Evolutionary conservation across 2,797 vertebrate genomes (phyloP).

Genomic region (Schizopygopsis malacanthus): DNA sequence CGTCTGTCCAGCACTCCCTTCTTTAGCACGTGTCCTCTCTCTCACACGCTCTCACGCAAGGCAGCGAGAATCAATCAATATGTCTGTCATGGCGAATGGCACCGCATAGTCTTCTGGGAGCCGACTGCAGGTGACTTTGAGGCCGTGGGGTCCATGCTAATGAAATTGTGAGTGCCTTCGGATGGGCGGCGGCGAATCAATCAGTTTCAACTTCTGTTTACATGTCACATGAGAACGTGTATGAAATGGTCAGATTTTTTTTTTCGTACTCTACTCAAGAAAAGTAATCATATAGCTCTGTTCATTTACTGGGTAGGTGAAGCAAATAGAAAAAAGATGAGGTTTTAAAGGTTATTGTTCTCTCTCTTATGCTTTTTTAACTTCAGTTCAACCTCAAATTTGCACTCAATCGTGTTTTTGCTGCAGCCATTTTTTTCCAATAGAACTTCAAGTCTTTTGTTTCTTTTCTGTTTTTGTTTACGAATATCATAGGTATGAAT

Average conservation of each 20-base stretch:
- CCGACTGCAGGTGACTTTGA: constrained; percentile 62
- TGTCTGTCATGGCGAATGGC: constrained; percentile 53
- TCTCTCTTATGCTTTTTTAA: neutral
- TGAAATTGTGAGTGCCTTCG: constrained; percentile 64
- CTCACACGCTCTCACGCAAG: constrained; percentile 19
- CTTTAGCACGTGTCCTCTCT: constrained; percentile 21
- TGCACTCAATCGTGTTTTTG: neutral
- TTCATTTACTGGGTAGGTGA: neutral
- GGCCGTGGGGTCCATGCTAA: constrained; percentile 65
- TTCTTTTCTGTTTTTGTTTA: neutral
- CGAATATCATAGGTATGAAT: neutral
- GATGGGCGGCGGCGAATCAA: constrained; percentile 56
- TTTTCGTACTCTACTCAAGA: neutral
- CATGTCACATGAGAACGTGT: constrained; percentile 24
- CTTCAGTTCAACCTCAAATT: neutral
- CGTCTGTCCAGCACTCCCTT: constrained; percentile 36
- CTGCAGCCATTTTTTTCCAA: neutral
- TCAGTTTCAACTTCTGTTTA: constrained; percentile 51
- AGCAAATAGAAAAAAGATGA: constrained; percentile 1
- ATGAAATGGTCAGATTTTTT: constrained; percentile 31
- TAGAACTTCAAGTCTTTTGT: neutral
- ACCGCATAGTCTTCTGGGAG: constrained; percentile 45
- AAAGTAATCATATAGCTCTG: neutral
- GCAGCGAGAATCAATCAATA: constrained; percentile 63
- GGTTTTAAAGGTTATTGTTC: neutral